These are phyloP conservation scores for Hippolais icterina DNA, from an alignment of 2,113 vertebrate genomes.

Conservation along the genomic window DNA sequence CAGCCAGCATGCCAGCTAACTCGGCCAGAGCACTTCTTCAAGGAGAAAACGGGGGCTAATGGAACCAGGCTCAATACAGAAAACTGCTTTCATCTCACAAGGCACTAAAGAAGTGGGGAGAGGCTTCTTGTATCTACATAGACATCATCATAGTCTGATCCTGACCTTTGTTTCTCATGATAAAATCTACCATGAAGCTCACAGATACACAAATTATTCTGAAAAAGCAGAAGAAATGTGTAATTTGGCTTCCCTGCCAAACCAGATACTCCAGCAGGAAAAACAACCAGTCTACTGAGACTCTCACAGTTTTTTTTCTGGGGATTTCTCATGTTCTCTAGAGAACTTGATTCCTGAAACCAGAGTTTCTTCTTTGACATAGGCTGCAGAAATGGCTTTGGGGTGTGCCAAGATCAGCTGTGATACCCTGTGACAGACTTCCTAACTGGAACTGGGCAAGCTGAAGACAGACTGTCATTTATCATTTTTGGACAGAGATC, in stretches of 20 bases:
- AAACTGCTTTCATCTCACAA: background rate
- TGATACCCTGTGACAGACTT: slow-evolving; percentile 12
- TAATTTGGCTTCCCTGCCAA: background rate
- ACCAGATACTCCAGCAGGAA: background rate
- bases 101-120: background rate
- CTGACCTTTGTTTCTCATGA: background rate
- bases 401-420: slow-evolving; percentile 1
- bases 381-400: background rate
- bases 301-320: background rate
- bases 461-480: slow-evolving; percentile 44
- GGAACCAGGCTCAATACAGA: background rate
- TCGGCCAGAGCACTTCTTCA: background rate
- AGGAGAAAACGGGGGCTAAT: background rate
- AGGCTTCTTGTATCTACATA: background rate
- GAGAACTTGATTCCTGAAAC: background rate
- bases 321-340: background rate
- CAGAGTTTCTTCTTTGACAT: background rate
- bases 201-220: background rate
- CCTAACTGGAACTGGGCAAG: slow-evolving; percentile 32
- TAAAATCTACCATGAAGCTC: background rate
- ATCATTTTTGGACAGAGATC: slow-evolving; percentile 44
- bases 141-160: background rate
- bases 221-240: background rate
- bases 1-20: background rate
- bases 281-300: background rate